phyloP scores from a whole-genome alignment of 2,888 invertebrate species.

The Patella depressa region DNA sequence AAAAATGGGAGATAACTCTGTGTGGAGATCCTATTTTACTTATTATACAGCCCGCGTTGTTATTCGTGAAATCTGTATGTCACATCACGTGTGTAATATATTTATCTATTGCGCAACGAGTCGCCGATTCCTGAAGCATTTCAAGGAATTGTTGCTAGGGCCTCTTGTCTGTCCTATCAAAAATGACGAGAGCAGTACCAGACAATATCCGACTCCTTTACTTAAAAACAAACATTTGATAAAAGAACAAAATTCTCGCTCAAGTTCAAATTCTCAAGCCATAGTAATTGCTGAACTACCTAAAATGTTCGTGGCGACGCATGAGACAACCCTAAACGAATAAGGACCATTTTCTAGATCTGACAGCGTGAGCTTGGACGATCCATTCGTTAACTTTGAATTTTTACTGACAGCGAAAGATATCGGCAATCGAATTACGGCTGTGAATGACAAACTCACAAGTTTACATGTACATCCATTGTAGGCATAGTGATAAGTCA shows the following conservation, averaged over 20 bases:
- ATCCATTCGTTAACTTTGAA: too few species aligned
- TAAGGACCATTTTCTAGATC: too few species aligned
- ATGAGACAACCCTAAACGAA: too few species aligned
- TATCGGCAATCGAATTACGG: too few species aligned
- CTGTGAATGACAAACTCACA: too few species aligned
- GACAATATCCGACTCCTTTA: slow-evolving; percentile 13
- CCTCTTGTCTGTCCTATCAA: slow-evolving; percentile 1
- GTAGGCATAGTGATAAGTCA: too few species aligned
- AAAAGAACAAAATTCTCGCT: not conserved
- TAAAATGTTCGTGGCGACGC: too few species aligned
- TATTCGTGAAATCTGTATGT: slow-evolving; percentile 57
- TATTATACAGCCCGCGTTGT: slow-evolving; percentile 53
- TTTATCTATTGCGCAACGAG: slow-evolving; percentile 51
- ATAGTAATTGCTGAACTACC: too few species aligned
- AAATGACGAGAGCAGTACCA: not conserved
- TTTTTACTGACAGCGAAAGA: too few species aligned
- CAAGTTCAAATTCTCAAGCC: not conserved
- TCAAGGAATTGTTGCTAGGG: slow-evolving; percentile 37
- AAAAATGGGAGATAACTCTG: slow-evolving; percentile 45
- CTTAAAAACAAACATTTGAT: slow-evolving; percentile 14
- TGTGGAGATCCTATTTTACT: slow-evolving; percentile 54
- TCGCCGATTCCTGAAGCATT: slow-evolving; percentile 39
- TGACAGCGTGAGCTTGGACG: too few species aligned
- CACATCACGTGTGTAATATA: slow-evolving; percentile 63
- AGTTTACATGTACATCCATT: too few species aligned